These are phyloP conservation scores for Tetrapedia diversipes DNA, from an alignment of 2,888 invertebrate genomes.

Conservation along the genomic window DNA sequence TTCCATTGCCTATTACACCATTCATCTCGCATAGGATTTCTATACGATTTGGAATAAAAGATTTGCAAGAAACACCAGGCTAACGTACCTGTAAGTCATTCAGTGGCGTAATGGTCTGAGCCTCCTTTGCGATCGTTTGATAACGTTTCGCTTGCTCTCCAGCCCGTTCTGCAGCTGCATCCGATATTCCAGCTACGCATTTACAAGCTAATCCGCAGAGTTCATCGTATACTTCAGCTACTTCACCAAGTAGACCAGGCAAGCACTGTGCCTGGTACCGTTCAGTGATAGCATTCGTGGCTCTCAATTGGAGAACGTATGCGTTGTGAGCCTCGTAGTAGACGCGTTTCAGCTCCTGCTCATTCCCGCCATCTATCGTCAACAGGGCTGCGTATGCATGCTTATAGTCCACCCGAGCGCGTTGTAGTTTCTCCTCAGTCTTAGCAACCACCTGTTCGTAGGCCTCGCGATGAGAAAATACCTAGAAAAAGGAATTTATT, in stretches of 20 bases:
- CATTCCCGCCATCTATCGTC: constrained; percentile 84
- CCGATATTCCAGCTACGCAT: constrained; percentile 88
- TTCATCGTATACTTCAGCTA: constrained; percentile 96
- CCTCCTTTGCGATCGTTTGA: constrained; percentile 90
- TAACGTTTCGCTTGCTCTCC: constrained; percentile 94
- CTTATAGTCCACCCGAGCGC: constrained; percentile 92
- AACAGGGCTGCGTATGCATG: constrained; percentile 92
- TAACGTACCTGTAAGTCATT: constrained; percentile 88
- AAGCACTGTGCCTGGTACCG: constrained; percentile 93
- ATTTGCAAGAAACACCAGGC: too few species aligned
- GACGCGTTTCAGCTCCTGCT: constrained; percentile 86
- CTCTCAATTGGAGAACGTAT: constrained; percentile 95
- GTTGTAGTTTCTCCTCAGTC: constrained; percentile 93
- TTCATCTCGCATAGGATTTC: not conserved
- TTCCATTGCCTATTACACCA: not conserved
- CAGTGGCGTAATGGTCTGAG: constrained; percentile 89
- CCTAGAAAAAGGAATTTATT: constrained; percentile 59
- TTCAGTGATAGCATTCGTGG: constrained; percentile 96
- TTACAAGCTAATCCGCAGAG: constrained; percentile 86
- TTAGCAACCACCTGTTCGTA: constrained; percentile 94
- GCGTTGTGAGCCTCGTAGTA: constrained; percentile 97
- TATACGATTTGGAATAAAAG: not conserved
- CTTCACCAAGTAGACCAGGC: constrained; percentile 93
- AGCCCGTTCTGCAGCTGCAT: constrained; percentile 94
- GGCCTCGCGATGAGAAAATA: constrained; percentile 94